These are phyloP conservation scores for Teleogryllus occipitalis DNA, from an alignment of 1,140 invertebrate species.

Conservation along the genomic window DNA sequence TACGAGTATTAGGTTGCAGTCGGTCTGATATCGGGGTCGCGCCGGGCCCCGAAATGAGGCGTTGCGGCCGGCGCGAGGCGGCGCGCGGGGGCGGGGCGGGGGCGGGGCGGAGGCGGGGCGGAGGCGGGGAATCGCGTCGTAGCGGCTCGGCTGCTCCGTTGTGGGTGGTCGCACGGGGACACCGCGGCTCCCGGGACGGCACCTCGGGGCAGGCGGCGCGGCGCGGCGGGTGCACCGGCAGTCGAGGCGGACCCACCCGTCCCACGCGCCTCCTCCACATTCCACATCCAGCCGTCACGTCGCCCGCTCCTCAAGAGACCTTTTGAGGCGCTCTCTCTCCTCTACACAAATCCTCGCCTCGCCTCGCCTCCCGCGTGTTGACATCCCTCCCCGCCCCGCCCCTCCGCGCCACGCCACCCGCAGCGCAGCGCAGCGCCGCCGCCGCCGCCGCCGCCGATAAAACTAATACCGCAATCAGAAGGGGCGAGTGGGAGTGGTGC, in stretches of 20 bases:
- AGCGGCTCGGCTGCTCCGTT: not conserved
- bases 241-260: not conserved
- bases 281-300: not conserved
- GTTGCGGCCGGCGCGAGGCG: too few relatives aligned
- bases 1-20: too few relatives aligned
- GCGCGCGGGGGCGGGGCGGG: too few relatives aligned
- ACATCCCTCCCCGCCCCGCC: not conserved
- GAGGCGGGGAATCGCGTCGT: too few relatives aligned
- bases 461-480: too few relatives aligned
- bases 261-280: not conserved
- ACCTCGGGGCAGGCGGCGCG: not conserved
- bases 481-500: too few relatives aligned
- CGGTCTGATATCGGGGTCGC: too few relatives aligned
- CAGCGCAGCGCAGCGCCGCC: too few relatives aligned
- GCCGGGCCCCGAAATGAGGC: too few relatives aligned
- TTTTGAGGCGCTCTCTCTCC: not conserved
- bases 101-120: too few relatives aligned
- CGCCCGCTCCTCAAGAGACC: not conserved
- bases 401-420: not conserved
- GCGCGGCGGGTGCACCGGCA: not conserved
- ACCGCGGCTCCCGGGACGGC: not conserved
- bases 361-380: not conserved
- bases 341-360: not conserved
- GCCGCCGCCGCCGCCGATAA: too few relatives aligned
- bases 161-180: not conserved